Base-by-base conservation (phyloP, 1,140 invertebrate genomes). In the Saccostrea echinata region DNA sequence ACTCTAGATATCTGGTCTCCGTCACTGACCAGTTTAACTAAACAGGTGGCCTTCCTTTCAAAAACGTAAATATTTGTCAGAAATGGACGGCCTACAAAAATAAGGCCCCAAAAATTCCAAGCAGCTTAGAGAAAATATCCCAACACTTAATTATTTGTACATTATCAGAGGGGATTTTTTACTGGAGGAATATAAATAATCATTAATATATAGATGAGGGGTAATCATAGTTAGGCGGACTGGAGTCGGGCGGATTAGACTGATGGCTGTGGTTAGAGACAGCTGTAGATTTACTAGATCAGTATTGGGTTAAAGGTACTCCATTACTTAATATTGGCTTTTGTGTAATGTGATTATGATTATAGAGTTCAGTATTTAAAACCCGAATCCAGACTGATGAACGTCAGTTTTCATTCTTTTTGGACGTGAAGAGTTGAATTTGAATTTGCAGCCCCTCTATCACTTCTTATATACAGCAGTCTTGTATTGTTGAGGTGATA, bases 81-180 rank as follows among this genome's bases (percentile, higher is more conserved):
- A 3, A 61, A 16, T 30, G 24, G 68, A 76, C 16, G 30, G 68
- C 27, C 68, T 76, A 76, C 13, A 27, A 76, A 30, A 76, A 76
- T 76, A 76, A 76, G 68, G 27, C 27, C 30, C 27, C 57, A n/a
- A 76, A 30, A 76, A 76, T 76, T 76, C 68, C 68, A 76, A 76
- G 68, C 68, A 76, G 68, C 68, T 76, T 18, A 76, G 68, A 76
- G 68, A 76, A 76, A 76, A 76, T 33, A 76, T 76, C 16, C 68
- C 24, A 76, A 76, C 68, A 76, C 68, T 76, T 33, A 30, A 76
- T 76, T 76, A 76, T 76, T 30, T 76, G 27, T 76, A 76, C 68
- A 76, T 76, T 76, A 76, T 76, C 68, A 76, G 68, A 76, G 13
- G 43, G 33, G 68, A 76, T 76, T 76, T 27, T 61, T 61, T 61